phyloP scores from a whole-genome alignment of 2,888 invertebrate species.

The Himalopsyche tibetana region DNA sequence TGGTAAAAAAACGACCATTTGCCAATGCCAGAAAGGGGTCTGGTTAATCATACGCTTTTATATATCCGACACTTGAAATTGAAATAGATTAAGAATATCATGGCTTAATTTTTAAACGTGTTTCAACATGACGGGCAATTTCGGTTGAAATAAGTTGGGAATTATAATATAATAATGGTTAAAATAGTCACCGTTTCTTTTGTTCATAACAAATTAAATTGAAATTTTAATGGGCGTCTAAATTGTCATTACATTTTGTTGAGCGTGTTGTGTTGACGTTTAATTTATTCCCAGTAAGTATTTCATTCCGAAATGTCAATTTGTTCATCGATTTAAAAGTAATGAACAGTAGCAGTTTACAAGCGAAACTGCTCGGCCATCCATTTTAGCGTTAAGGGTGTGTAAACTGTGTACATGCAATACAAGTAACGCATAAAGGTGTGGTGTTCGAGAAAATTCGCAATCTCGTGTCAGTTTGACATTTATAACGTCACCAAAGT shows the following conservation, averaged over 20 bases:
- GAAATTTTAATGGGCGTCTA: no score
- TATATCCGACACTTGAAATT: conserved; percentile 10
- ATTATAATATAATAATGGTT: no score
- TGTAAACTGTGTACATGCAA: neutral
- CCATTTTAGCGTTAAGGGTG: conserved; percentile 3
- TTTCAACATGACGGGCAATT: no score
- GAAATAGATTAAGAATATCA: neutral
- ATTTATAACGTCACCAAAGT: no score
- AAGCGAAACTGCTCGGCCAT: neutral
- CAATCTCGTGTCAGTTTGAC: neutral
- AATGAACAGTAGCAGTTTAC: neutral
- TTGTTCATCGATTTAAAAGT: conserved; percentile 34
- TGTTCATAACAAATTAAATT: no score
- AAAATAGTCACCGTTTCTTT: no score
- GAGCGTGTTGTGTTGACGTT: no score
- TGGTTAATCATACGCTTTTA: neutral
- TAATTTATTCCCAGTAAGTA: neutral
- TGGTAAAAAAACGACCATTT: neutral
- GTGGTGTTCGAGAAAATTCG: neutral
- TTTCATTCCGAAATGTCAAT: conserved; percentile 10
- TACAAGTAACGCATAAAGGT: neutral
- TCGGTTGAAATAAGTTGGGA: no score
- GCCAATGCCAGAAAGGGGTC: conserved; percentile 16
- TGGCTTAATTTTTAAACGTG: no score
- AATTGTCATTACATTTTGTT: no score